Percentiles rank a stretch among this genome's conserved stretches.
Evolutionary conservation across 2,888 invertebrate species (phyloP).

Genomic region (Eristalis pertinax): DNA sequence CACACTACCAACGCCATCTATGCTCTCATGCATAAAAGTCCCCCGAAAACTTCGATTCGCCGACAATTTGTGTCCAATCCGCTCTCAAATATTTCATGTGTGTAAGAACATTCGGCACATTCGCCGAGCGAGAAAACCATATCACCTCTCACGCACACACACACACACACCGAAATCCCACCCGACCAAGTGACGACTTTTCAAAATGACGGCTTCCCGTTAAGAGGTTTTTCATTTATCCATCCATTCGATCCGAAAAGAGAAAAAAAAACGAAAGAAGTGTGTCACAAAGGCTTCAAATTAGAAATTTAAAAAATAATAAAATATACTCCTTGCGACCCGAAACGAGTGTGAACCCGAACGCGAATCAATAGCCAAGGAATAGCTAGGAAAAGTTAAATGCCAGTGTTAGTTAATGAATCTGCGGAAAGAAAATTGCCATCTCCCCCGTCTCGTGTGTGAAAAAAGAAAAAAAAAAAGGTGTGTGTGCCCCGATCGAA

Average conservation of each 20-base stretch:
- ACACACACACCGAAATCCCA: conserved; percentile 47
- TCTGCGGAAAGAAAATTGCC: conserved; percentile 61
- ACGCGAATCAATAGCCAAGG: conserved; percentile 32
- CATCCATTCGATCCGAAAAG: conserved; percentile 57
- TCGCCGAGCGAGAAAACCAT: conserved; percentile 25
- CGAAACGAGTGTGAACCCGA: conserved; percentile 48
- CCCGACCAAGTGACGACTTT: conserved; percentile 65
- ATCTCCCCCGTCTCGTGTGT: conserved; percentile 52
- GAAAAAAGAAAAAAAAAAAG: no score
- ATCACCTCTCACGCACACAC: conserved; percentile 13
- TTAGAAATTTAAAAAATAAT: conserved; percentile 5
- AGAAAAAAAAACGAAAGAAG: conserved; percentile 42
- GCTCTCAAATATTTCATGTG: background rate
- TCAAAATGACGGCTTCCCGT: conserved; percentile 72
- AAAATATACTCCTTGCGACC: conserved; percentile 5
- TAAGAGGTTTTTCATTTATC: conserved; percentile 64
- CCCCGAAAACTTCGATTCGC: conserved; percentile 14
- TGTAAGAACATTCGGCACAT: conserved; percentile 36
- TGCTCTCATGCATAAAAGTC: background rate
- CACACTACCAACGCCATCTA: conserved; percentile 17
- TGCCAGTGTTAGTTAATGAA: conserved; percentile 49
- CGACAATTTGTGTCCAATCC: background rate
- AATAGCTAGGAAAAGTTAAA: conserved; percentile 30
- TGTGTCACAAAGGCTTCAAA: conserved; percentile 46
- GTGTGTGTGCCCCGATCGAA: conserved; percentile 53